Base-by-base conservation (phyloP, 2,888 invertebrate species). In the Azorinus chamasolen region DNA sequence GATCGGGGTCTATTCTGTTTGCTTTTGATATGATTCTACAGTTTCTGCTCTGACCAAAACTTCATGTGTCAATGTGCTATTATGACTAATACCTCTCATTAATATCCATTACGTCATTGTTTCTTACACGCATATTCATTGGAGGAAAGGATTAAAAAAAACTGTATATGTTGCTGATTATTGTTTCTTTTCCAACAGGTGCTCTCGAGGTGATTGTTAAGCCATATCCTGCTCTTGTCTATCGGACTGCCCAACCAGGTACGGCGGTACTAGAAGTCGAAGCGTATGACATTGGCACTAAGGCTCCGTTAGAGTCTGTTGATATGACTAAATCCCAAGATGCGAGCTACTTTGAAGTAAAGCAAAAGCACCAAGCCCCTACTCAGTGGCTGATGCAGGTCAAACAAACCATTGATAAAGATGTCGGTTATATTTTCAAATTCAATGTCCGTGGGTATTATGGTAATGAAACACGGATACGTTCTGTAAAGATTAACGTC, bases 201-300 rank as follows among this genome's bases (percentile, higher is more conserved):
- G n/a, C 27, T 5, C 45, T 61, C 12, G 37, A 61, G 12, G 2
- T 61, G 27, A 61, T 51, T 10, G 83, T 88, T 1, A 77, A 74
- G 8, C 85, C 86, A 8, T 81, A 85, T 41, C 88, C 88, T 8
- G 87, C 86, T 10, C 48, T 84, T 2, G 79, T 89, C 4, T 84
- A 87, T 55, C 63, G 80, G 24, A 71, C 81, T 1, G 87, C 89
- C 0, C 79, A 79, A 0, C 72, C 79, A 0, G 80, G 72, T 10
- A 83, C 84, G 1, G 72, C 85, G 2, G 86, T 88, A 6, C 72
- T 88, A 0, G 83, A 72, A 1, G 83, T 89, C 2, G 79, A 50
- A 4, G 87, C 83, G 0, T 84, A 79, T 45, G 85, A 85, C 24
- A 78, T 83, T 10, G 68, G 45, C 8, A 86, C 87, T 1, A 74